Evolutionary conservation across 2,797 vertebrate species (phyloP), one percentile per base, ranked within the genome.

Genomic region (Rhinella marina): DNA sequence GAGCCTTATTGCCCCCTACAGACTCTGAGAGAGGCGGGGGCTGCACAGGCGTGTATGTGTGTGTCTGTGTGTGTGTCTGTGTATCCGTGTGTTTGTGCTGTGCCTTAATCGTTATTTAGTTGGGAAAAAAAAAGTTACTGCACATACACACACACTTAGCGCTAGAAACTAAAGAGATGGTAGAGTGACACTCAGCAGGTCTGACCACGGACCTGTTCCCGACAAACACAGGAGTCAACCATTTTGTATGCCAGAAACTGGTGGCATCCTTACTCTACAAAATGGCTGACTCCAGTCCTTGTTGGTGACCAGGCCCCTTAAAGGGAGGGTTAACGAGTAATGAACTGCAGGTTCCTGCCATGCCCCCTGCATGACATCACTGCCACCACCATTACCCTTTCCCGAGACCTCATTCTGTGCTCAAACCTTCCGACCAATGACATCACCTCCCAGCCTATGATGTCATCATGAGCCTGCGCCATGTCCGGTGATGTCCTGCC

Each of bases 21-120:
- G 82, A 56, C 66, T 82, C 73, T 27, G 48, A 48, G 17, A 68
- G 83, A 66, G 81, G 78, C n/a, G 62, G 88, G 87, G 88, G 88
- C 84, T 86, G 84, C 88, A 89, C 84, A 86, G 88, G 88, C 79
- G 84, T 89, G 84, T 89, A 76, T 86, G 84, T 89, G 88, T 89
- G 84, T 75, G 66, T 82, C 32, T 84, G 83, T 89, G 88, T 89
- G 84, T 83, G 72, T 82, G 84, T 89, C 88, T 82, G 88, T 89
- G 88, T 89, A 85, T 86, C 84, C 14, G 88, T 88, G 88, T 86
- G 88, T 89, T 89, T 89, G 88, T 89, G 88, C 88, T 70, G 88
- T 89, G 88, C 88, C 88, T 89, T 89, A 89, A 68, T 89, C 82
- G 88, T 89, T 82, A 77, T 82, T 86, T 89, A 89, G 84, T 89